These are phyloP conservation scores for Nicator chloris DNA, from an alignment of 2,113 vertebrate species.

Conservation along the genomic window DNA sequence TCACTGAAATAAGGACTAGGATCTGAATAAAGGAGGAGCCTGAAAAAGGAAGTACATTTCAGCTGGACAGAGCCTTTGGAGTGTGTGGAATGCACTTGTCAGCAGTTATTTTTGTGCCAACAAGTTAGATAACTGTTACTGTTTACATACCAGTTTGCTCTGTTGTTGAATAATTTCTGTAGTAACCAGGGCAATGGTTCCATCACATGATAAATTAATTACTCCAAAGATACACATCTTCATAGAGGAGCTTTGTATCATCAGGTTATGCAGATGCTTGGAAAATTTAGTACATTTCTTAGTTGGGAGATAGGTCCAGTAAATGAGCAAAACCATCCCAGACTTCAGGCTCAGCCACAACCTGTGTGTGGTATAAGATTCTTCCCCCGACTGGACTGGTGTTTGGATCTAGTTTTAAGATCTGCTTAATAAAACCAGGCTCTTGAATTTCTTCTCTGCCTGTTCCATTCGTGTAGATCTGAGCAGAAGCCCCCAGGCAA, in stretches of 20 bases:
- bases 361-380: neutral
- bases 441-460: neutral
- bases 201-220: conserved; percentile 2
- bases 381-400: neutral
- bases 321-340: neutral
- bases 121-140: conserved; percentile 60
- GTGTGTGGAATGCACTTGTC: conserved; percentile 59
- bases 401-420: neutral
- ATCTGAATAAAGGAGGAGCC: neutral
- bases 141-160: conserved; percentile 65
- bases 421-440: neutral
- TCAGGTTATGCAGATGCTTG: neutral
- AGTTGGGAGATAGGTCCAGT: neutral
- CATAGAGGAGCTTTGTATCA: neutral
- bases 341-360: neutral
- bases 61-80: conserved; percentile 21
- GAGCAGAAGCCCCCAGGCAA: neutral
- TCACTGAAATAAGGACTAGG: neutral
- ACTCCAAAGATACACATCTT: conserved; percentile 15
- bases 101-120: conserved; percentile 58
- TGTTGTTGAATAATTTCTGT: conserved; percentile 57
- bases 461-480: neutral
- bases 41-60: neutral
- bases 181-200: conserved; percentile 43
- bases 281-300: neutral